phyloP scores from a whole-genome alignment of 2,888 invertebrate genomes.

The Molorchus minor region DNA sequence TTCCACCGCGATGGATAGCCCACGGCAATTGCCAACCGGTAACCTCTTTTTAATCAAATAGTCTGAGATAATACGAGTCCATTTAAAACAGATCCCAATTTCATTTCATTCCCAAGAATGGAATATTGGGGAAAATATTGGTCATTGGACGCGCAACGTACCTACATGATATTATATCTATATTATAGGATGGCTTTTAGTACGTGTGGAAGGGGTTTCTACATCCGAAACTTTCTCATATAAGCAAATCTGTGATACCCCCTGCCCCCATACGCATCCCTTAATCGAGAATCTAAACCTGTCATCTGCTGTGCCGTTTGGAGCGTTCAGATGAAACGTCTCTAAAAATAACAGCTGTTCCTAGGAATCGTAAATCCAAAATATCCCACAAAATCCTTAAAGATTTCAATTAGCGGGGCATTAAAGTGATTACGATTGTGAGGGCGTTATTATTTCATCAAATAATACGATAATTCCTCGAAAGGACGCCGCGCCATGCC shows the following conservation, averaged over 20 bases:
- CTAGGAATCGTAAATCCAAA: not conserved
- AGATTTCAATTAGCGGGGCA: conserved; percentile 1
- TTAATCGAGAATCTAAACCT: too few relatives aligned
- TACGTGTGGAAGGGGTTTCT: too few relatives aligned
- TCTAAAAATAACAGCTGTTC: not conserved
- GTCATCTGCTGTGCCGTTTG: too few relatives aligned
- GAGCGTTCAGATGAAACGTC: too few relatives aligned
- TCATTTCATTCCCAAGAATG: conserved; percentile 8
- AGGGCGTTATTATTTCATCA: not conserved
- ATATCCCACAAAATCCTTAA: not conserved
- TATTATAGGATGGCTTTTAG: too few relatives aligned
- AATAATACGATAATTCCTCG: conserved; percentile 7
- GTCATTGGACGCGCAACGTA: conserved; percentile 3
- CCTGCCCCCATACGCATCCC: too few relatives aligned
- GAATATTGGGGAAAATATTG: too few relatives aligned
- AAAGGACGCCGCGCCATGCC: conserved; percentile 7
- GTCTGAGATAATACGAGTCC: conserved; percentile 20
- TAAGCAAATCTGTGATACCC: too few relatives aligned
- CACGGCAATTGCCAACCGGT: conserved; percentile 4
- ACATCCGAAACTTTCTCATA: too few relatives aligned
- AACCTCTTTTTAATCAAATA: conserved; percentile 20
- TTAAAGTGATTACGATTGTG: not conserved
- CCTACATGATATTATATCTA: too few relatives aligned
- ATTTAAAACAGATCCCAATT: conserved; percentile 20
- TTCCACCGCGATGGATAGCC: conserved; percentile 11